Conservation (phyloP, 1,140 invertebrate species). For the Drosophila santomea region DNA sequence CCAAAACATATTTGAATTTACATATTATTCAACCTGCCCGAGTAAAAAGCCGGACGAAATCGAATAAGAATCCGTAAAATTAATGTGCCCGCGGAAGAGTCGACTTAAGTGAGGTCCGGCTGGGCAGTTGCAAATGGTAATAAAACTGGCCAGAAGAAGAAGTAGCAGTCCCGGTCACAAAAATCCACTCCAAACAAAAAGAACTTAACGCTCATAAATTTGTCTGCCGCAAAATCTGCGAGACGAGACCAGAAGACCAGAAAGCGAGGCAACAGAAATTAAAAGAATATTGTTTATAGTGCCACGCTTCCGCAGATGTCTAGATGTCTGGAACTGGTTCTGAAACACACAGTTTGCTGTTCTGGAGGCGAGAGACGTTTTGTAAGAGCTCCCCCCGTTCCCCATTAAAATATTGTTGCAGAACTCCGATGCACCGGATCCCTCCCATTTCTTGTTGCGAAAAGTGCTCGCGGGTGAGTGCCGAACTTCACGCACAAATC, state of each 20-base stretch:
- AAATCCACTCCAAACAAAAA: conserved; percentile 73
- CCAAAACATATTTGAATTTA: conserved; percentile 7
- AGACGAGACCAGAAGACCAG: conserved; percentile 40
- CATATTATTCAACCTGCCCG: conserved; percentile 9
- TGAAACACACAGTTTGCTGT: conserved; percentile 24
- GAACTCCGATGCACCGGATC: conserved; percentile 3
- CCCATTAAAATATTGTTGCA: conserved; percentile 46
- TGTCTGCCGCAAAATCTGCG: conserved; percentile 70
- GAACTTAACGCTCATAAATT: conserved; percentile 80
- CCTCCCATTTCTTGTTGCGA: conserved; percentile 65
- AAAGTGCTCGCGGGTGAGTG: conserved; percentile 33
- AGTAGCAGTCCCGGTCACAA: conserved; percentile 21
- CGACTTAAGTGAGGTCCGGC: conserved; percentile 38
- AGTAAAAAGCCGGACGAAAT: conserved; percentile 6
- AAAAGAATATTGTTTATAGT: conserved; percentile 71
- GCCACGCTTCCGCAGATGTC: conserved; percentile 72
- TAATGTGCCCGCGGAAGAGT: conserved; percentile 44
- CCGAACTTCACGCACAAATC: conserved; percentile 75
- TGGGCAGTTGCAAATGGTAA: conserved; percentile 52
- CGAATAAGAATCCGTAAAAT: conserved; percentile 36
- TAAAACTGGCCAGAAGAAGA: conserved; percentile 42
- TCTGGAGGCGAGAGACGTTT: conserved; percentile 13
- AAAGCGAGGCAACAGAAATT: conserved; percentile 49
- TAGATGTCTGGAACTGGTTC: conserved; percentile 68
- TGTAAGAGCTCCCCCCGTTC: conserved; percentile 9